Base-by-base conservation (phyloP, 2,888 invertebrate genomes). In the Junonia oenone region DNA sequence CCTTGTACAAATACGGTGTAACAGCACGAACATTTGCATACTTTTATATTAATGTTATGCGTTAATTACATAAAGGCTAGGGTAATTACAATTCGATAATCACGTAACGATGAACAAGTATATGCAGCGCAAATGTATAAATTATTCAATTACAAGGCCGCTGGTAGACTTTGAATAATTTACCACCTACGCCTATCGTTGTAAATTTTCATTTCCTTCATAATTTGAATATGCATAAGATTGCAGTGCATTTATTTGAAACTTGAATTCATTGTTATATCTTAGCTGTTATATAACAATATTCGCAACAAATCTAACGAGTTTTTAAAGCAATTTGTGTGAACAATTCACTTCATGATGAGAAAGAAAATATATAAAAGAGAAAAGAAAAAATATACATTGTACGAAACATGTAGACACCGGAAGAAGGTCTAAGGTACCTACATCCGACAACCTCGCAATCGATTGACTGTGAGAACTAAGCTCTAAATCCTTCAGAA, bases 101-200 rank as follows among this genome's bases (percentile, higher is more conserved):
- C n/a, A 27, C 22, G 6, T 33, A 45, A 51, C 51, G 31, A 47
- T 51, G 13, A 17, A 27, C 15, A 17, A n/a, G 22, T 43, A 13
- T 22, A 40, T 15, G 22, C 6, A 11, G 5, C 15, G 11, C 15
- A 43, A 31, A 31, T 33, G 14, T 40, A 13, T 40, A 48, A 48
- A 14, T 17, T 19, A 40, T 48, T 50, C 14, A 45, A 27, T 5
- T 14, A 19, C 51, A 43, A 47, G 56, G 56, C 33, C 47, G 6
- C n/a, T 35, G 1, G 38, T 31, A 22, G 31, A 47, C 35, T 52
- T 48, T 43, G 51, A 56, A 56, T 47, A 56, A 27, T n/a, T 47
- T 15, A 43, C 47, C 51, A 38, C 51, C 55, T 45, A 33, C 43
- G 56, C 47, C 40, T 47, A 51, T 31, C 11, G 29, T 14, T 17